Conservation (phyloP, 2,113 vertebrate species). For the Gymnocephalus cernua region DNA sequence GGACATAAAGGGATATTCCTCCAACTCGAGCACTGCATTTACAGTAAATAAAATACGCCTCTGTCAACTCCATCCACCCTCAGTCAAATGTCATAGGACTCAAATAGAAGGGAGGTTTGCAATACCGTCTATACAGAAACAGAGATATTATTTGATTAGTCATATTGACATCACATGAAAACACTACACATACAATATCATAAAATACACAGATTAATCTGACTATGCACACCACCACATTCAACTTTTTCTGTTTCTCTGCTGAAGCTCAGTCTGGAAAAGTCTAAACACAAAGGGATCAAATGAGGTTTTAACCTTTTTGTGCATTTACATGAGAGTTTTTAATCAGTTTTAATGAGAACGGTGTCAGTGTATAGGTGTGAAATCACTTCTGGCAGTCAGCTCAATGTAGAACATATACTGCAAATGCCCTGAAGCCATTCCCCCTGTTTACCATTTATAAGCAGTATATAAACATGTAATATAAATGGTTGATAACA, state of each 20-base stretch:
- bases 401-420: neutral
- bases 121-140: neutral
- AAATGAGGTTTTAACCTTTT: constrained; percentile 1
- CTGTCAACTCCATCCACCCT: constrained; percentile 48
- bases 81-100: constrained; percentile 19
- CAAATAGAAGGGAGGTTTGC: neutral
- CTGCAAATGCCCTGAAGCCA: neutral
- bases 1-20: constrained; percentile 24
- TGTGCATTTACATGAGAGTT: neutral
- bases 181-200: neutral
- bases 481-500: neutral
- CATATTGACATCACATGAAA: neutral
- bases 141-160: neutral
- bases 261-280: neutral
- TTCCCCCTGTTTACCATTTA: neutral
- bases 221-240: neutral
- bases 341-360: neutral
- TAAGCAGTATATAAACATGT: neutral
- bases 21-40: constrained; percentile 17
- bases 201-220: constrained; percentile 5
- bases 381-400: neutral
- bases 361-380: neutral
- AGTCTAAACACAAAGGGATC: neutral
- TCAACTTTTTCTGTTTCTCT: neutral
- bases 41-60: constrained; percentile 29